Evolutionary conservation across 2,797 vertebrate genomes (phyloP).

Genomic region (Myotis vivesi): DNA sequence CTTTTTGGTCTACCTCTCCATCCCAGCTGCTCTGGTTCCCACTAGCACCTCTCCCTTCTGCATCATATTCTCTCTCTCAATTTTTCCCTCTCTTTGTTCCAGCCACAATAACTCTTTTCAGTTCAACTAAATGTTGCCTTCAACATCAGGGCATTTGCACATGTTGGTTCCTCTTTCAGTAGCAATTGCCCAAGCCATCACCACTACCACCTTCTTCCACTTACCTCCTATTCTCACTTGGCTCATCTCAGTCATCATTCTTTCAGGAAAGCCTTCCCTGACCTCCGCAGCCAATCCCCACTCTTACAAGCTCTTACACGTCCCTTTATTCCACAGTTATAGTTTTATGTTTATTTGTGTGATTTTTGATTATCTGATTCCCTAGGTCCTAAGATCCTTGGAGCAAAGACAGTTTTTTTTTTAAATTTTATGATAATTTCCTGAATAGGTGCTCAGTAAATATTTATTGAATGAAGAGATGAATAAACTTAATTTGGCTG

Average conservation of each 20-base stretch:
- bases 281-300: neutral
- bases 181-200: neutral
- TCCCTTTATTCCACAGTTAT: neutral
- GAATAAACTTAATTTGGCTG: neutral
- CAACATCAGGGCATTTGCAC: neutral
- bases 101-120: neutral
- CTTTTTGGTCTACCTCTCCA: neutral
- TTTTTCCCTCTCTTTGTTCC: neutral
- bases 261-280: neutral
- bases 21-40: neutral
- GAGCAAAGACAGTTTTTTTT: neutral
- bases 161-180: neutral
- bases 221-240: neutral
- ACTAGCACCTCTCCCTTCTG: neutral
- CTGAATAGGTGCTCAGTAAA: neutral
- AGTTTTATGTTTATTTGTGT: neutral
- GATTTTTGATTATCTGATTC: neutral
- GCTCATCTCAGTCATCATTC: neutral
- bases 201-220: neutral
- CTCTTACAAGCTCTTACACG: rapidly evolving
- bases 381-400: neutral
- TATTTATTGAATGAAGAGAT: neutral
- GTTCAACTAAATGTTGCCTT: neutral
- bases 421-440: neutral
- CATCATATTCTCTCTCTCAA: neutral